Conservation (phyloP, 2,113 vertebrate genomes). For the Sander lucioperca region DNA sequence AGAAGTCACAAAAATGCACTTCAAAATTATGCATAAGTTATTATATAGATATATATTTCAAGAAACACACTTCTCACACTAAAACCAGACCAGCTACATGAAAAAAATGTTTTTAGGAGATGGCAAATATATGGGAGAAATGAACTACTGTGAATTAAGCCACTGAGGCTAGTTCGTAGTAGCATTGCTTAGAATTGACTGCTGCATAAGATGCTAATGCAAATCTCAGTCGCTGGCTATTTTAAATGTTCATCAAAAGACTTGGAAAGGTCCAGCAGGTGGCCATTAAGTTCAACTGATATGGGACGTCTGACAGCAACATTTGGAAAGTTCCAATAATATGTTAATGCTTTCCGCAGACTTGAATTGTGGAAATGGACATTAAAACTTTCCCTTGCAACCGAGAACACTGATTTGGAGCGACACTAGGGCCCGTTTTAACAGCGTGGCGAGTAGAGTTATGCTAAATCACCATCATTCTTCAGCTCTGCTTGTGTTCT, state of each 20-base stretch:
- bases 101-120: too few relatives aligned
- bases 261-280: too few relatives aligned
- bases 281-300: neutral
- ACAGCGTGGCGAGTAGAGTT: conserved; percentile 22
- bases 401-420: neutral
- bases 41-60: neutral
- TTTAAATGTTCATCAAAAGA: too few relatives aligned
- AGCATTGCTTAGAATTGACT: neutral
- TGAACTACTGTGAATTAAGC: neutral
- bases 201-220: neutral
- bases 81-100: neutral
- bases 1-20: neutral
- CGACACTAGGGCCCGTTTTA: conserved; percentile 39
- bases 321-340: neutral
- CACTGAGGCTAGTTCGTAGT: neutral
- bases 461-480: conserved; percentile 26
- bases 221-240: neutral
- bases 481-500: conserved; percentile 20
- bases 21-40: too few relatives aligned
- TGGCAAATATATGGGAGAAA: neutral
- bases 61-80: neutral
- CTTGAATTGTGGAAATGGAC: neutral
- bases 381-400: conserved; percentile 22
- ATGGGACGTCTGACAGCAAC: neutral
- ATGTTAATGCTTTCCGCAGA: neutral